Evolutionary conservation across 1,140 invertebrate species (phyloP).

Genomic region (Drosophila willistoni): DNA sequence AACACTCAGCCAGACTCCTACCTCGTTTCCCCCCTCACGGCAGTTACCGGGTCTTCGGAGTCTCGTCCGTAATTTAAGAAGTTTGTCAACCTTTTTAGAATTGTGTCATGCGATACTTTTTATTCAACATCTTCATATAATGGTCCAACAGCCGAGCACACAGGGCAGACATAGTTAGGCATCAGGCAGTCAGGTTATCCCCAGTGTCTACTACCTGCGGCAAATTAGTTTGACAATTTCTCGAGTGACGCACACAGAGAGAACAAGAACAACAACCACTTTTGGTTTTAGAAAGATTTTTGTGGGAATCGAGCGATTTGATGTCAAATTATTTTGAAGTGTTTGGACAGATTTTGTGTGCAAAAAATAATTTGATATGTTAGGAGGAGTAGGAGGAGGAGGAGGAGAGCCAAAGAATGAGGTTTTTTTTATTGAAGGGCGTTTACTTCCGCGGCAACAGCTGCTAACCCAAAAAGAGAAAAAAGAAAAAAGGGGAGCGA

Average conservation of each 20-base stretch:
- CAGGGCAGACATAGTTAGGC: constrained; percentile 14
- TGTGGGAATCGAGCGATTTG: constrained; percentile 73
- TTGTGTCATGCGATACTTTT: constrained; percentile 74
- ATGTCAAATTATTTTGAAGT: constrained; percentile 83
- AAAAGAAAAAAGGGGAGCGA: background rate
- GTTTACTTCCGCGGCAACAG: constrained; percentile 74
- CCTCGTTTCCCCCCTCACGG: constrained; percentile 11
- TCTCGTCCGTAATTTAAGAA: constrained; percentile 60
- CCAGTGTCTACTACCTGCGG: constrained; percentile 65
- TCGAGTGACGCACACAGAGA: background rate
- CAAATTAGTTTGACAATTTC: constrained; percentile 80
- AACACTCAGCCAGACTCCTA: constrained; percentile 39
- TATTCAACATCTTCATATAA: constrained; percentile 68
- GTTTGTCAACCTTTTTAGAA: constrained; percentile 76
- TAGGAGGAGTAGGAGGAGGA: background rate
- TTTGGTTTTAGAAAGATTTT: constrained; percentile 45
- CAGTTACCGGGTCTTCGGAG: background rate
- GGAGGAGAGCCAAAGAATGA: constrained; percentile 10
- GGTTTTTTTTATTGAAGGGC: constrained; percentile 64
- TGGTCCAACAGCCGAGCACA: constrained; percentile 25
- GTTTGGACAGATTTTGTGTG: constrained; percentile 75
- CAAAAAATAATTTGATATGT: constrained; percentile 75
- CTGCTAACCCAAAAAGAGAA: constrained; percentile 35
- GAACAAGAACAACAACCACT: background rate
- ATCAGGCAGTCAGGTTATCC: constrained; percentile 22